These are phyloP conservation scores for Mustela nigripes DNA, from an alignment of 2,113 vertebrate genomes.

Conservation along the genomic window DNA sequence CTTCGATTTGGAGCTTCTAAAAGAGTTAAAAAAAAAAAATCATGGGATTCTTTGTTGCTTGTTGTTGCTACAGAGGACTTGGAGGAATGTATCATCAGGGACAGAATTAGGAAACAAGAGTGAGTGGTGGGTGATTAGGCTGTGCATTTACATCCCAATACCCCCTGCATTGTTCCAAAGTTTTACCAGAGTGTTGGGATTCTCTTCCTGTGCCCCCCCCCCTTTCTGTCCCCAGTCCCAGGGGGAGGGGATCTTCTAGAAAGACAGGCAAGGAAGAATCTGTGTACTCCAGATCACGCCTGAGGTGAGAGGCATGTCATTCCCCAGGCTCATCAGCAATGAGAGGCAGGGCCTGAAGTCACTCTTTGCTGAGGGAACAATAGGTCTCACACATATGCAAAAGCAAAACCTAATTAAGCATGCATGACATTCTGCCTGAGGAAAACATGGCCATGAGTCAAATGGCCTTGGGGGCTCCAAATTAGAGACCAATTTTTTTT, in stretches of 20 bases:
- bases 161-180: fast-evolving
- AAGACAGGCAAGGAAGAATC: background rate
- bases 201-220: too few relatives aligned
- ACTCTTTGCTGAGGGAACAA: conserved; percentile 73
- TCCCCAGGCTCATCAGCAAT: conserved; percentile 37
- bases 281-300: background rate
- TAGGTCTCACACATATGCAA: conserved; percentile 70
- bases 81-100: too few relatives aligned
- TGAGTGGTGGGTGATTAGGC: background rate
- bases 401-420: conserved; percentile 76
- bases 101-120: background rate
- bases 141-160: background rate
- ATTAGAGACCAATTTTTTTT: conserved; percentile 40
- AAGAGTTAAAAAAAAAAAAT: background rate
- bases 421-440: conserved; percentile 57
- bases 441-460: conserved; percentile 67
- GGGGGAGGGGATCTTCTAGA: background rate
- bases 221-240: too few relatives aligned
- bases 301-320: conserved; percentile 60
- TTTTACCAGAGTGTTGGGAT: background rate
- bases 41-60: background rate
- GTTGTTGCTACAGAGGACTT: background rate
- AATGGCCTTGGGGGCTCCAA: conserved; percentile 64
- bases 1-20: background rate
- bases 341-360: conserved; percentile 54